These are phyloP conservation scores for Daphoenositta chrysoptera DNA, from an alignment of 2,113 vertebrate genomes.

Conservation along the genomic window DNA sequence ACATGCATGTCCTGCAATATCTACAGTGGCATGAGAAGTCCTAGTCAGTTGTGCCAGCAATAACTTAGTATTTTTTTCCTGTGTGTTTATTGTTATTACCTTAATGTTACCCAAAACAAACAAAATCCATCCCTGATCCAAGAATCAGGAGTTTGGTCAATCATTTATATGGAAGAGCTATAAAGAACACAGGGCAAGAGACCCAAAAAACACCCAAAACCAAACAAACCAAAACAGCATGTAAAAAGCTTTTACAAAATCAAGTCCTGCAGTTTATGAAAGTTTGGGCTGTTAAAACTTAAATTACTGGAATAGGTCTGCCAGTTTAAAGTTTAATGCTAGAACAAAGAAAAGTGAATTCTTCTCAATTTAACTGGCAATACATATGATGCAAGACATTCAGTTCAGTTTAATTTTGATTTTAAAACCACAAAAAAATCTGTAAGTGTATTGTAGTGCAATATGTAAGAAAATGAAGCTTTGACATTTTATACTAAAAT, in stretches of 20 bases:
- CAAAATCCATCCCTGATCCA: background rate
- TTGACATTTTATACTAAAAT: background rate
- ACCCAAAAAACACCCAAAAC: background rate
- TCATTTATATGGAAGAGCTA: background rate
- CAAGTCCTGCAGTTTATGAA: background rate
- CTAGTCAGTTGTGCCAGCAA: background rate
- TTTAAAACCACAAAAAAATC: background rate
- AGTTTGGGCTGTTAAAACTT: background rate
- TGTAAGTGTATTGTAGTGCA: background rate
- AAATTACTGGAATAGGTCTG: background rate
- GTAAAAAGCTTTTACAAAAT: background rate
- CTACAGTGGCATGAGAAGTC: background rate
- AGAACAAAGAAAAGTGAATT: background rate
- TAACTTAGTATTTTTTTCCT: background rate
- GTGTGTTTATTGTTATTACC: background rate
- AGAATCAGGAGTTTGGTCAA: background rate
- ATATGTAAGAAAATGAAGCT: fast-evolving
- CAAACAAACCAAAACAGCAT: background rate
- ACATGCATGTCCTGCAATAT: background rate
- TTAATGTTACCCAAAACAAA: background rate
- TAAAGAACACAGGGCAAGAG: background rate
- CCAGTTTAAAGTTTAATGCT: background rate
- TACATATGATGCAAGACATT: background rate
- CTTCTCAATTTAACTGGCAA: background rate
- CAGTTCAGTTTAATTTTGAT: background rate